These are phyloP conservation scores for Hirtodrosophila histrioides DNA, from an alignment of 2,888 invertebrate species.

Conservation along the genomic window DNA sequence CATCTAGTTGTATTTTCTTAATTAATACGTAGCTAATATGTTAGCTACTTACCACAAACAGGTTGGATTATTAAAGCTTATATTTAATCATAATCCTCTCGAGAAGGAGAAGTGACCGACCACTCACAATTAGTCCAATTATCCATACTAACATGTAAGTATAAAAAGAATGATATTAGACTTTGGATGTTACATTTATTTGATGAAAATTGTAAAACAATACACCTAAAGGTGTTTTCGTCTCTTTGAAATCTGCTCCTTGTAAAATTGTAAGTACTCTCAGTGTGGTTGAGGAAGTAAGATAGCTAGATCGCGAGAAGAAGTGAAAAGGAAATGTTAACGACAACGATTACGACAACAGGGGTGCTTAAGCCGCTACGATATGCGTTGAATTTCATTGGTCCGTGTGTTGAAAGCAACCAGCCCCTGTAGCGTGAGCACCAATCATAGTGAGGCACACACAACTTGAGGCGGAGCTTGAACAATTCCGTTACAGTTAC, in stretches of 20 bases:
- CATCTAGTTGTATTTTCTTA: no score
- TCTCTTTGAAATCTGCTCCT: conserved; percentile 21
- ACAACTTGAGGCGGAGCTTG: conserved; percentile 19
- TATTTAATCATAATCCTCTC: no score
- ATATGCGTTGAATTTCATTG: conserved; percentile 21
- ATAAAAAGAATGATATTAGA: conserved; percentile 9
- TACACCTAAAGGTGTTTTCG: conserved; percentile 8
- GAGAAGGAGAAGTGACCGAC: no score
- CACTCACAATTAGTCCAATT: no score
- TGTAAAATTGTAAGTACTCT: not conserved
- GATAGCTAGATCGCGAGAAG: conserved; percentile 4
- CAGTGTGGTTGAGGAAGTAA: conserved; percentile 15
- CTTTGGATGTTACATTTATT: conserved; percentile 21
- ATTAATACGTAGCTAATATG: no score
- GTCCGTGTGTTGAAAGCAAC: not conserved
- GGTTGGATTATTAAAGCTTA: no score
- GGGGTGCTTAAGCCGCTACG: conserved; percentile 5
- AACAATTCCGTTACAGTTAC: conserved; percentile 12
- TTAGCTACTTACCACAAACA: no score
- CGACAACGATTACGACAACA: not conserved
- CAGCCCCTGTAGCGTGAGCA: conserved; percentile 13
- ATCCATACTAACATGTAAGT: no score
- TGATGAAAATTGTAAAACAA: conserved; percentile 15
- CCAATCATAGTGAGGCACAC: conserved; percentile 31
- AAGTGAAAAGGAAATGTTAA: not conserved